Base-by-base conservation (phyloP, 2,888 invertebrate species). In the Drosophila glabriapex region DNA sequence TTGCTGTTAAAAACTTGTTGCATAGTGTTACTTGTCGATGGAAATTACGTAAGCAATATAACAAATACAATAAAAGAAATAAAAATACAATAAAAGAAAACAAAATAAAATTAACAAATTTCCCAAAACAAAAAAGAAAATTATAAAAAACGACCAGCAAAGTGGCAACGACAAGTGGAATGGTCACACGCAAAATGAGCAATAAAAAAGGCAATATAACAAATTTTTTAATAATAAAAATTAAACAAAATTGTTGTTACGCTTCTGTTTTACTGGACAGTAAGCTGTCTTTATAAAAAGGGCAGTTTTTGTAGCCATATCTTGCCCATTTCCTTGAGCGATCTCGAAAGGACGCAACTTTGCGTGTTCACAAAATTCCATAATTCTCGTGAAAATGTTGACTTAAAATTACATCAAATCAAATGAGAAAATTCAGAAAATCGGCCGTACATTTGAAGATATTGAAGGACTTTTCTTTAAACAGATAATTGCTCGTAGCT, bases 151-250 rank as follows among this genome's bases (percentile, higher is more conserved):
- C 29, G 74, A 65, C 63, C 72, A 73, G 64, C 55, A 37, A 72
- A 59, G 53, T 58, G 52, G 37, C 39, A 55, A 53, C 28, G 52
- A 65, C 37, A 29, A 60, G 39, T 19, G n/a, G 49, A 41, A 49
- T 56, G 77, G 77, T 83, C 86, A 78, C 71, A 71, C 49, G 62
- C 33, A 56, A 82, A 83, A 85, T 65, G 79, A 84, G 88, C 85
- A 85, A 87, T 82, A 76, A 62, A 78, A 81, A 89, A 72, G 75
- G 89, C 89, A 85, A 85, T 86, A 89, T 89, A 86, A 89, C 67
- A 78, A 76, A 80, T 78, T 85, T 85, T 85, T 86, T 85, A 85
- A 85, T 83, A 85, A 85, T 86, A 89, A 86, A 89, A 85, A 79
- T 72, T 82, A 76, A 89, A 86, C 72, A 68, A 76, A 67, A 80